Conservation (phyloP, 1,140 invertebrate genomes). For the Pinna nobilis region DNA sequence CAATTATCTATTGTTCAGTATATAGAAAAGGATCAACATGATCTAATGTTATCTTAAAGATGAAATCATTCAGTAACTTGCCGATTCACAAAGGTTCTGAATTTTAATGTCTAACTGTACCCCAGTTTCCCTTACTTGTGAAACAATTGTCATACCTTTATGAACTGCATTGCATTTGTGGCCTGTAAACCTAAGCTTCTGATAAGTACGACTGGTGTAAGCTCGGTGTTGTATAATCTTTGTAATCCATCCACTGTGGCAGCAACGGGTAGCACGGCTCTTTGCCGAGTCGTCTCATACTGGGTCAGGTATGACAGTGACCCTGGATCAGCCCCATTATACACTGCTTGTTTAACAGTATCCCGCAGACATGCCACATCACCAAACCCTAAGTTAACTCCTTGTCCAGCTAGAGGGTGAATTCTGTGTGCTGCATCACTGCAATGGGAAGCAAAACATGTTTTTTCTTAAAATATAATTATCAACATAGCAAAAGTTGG, state of each 20-base stretch:
- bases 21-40: no score
- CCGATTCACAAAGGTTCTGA: no score
- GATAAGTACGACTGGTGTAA: slow-evolving; percentile 86
- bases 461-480: neutral
- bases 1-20: no score
- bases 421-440: slow-evolving; percentile 96
- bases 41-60: no score
- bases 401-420: slow-evolving; percentile 97
- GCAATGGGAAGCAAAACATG: slow-evolving; percentile 28
- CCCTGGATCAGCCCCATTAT: slow-evolving; percentile 85
- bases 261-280: slow-evolving; percentile 92
- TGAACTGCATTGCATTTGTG: slow-evolving; percentile 84
- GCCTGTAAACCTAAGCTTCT: slow-evolving; percentile 91
- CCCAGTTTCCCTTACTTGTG: neutral
- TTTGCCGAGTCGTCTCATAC: slow-evolving; percentile 90
- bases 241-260: slow-evolving; percentile 91
- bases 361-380: slow-evolving; percentile 87
- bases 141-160: slow-evolving; percentile 81
- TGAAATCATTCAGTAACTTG: no score
- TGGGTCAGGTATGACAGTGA: slow-evolving; percentile 4
- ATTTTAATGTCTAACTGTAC: no score
- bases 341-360: slow-evolving; percentile 82
- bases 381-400: slow-evolving; percentile 97
- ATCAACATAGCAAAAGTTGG: no score
- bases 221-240: slow-evolving; percentile 86